Evolutionary conservation across 2,797 vertebrate genomes (phyloP).

Genomic region (Pangasius mekongensis): DNA sequence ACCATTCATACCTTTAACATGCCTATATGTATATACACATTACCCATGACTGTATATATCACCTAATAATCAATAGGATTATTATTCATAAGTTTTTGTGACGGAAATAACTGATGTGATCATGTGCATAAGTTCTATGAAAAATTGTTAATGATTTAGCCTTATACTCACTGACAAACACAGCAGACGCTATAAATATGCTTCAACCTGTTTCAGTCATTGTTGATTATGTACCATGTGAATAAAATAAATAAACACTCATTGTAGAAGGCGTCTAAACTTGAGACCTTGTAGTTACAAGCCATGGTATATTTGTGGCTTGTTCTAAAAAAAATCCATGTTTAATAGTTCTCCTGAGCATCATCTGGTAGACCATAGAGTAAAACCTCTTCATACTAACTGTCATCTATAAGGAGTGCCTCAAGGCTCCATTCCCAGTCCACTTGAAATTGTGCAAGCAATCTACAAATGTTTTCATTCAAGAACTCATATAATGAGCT

Average conservation of each 20-base stretch:
- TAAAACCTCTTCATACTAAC: not conserved
- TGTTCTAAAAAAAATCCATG: not conserved
- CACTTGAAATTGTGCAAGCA: not conserved
- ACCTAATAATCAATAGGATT: conserved; percentile 33
- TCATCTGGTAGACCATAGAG: not conserved
- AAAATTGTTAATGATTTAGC: conserved; percentile 3
- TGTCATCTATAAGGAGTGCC: not conserved
- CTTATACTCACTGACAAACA: conserved; percentile 6
- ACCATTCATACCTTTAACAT: conserved; percentile 37
- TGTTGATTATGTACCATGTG: conserved; percentile 40
- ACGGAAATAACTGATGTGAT: conserved; percentile 25
- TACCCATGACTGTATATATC: conserved; percentile 46
- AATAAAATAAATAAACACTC: conserved; percentile 39
- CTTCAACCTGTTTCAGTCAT: conserved; percentile 24
- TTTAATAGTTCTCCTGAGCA: not conserved
- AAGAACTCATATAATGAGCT: not conserved
- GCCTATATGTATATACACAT: conserved; percentile 44
- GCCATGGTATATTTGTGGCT: not conserved
- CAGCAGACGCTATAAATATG: conserved; percentile 57
- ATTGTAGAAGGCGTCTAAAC: conserved; percentile 18
- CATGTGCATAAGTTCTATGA: conserved; percentile 6
- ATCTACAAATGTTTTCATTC: not conserved
- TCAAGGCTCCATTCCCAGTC: not conserved
- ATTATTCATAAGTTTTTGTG: not conserved
- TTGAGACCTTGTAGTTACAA: not conserved